phyloP scores from a whole-genome alignment of 2,888 invertebrate genomes.

The Adineta ricciae region DNA sequence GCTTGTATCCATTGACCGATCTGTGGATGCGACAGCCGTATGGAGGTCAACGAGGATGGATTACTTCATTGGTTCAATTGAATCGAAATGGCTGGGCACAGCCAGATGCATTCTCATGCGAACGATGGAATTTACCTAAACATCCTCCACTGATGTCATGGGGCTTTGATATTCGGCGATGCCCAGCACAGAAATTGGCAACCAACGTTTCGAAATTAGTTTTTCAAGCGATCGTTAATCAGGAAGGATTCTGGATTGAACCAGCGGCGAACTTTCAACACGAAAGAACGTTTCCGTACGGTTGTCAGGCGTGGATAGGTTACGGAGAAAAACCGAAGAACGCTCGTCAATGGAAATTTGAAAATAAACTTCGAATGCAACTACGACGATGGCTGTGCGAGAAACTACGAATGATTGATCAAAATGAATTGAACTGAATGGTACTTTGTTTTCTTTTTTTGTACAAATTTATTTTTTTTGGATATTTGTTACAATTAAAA shows the following conservation, averaged over 20 bases:
- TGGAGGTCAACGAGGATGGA: not conserved
- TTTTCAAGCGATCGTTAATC: not conserved
- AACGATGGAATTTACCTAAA: not conserved
- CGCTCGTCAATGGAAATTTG: not conserved
- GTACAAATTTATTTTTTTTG: too few relatives aligned
- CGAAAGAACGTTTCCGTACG: not conserved
- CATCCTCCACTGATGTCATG: not conserved
- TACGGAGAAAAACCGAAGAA: not conserved
- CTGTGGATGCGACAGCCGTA: not conserved
- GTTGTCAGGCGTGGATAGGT: not conserved
- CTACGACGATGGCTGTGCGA: not conserved
- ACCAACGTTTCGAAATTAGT: not conserved
- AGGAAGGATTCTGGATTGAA: not conserved
- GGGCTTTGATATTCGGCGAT: not conserved
- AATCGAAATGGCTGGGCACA: not conserved
- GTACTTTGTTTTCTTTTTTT: not conserved
- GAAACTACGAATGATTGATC: not conserved
- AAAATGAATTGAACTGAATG: not conserved
- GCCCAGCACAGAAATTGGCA: not conserved
- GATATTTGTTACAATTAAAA: too few relatives aligned
- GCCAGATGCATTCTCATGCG: not conserved
- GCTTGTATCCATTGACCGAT: not conserved
- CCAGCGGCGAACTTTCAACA: not conserved
- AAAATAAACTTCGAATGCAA: not conserved
- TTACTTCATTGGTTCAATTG: not conserved